Conservation (phyloP, 2,888 invertebrate species). For the Microctonus hyperodae region DNA sequence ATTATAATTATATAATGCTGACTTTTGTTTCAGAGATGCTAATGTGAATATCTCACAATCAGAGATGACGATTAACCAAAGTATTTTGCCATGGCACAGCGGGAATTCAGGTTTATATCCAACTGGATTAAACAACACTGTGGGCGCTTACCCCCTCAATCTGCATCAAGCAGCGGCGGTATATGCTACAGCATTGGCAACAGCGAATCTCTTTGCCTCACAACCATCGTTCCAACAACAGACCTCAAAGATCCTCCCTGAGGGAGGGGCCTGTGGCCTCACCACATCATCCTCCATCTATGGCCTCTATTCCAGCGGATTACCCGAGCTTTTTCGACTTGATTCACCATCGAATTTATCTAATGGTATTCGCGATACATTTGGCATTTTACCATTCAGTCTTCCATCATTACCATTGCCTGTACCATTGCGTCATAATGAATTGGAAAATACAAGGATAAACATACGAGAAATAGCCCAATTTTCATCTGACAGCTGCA, state of each 20-base stretch:
- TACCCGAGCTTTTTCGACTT: conserved; percentile 6
- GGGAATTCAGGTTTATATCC: conserved; percentile 17
- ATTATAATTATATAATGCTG: not conserved
- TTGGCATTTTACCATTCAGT: conserved; percentile 13
- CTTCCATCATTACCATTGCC: conserved; percentile 21
- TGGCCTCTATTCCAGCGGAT: conserved; percentile 29
- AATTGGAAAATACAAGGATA: conserved; percentile 9
- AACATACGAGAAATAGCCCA: not conserved
- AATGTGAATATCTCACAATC: conserved; percentile 7
- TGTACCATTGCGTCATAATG: not conserved
- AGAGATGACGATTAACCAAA: not conserved
- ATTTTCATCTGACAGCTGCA: not conserved
- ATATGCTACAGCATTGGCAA: conserved; percentile 37
- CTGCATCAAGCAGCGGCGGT: conserved; percentile 37
- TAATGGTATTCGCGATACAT: not conserved
- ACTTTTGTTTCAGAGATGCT: conserved; percentile 6
- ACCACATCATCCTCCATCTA: conserved; percentile 30
- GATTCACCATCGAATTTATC: conserved; percentile 20
- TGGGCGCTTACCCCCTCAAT: conserved; percentile 33
- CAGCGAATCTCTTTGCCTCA: conserved; percentile 37
- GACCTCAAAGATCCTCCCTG: conserved; percentile 26
- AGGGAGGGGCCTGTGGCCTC: conserved; percentile 13
- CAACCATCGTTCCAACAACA: conserved; percentile 32
- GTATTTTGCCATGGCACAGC: conserved; percentile 30
- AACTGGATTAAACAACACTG: conserved; percentile 22